Conservation (phyloP, 2,888 invertebrate species). For the Drosophila neoperkinsi region DNA sequence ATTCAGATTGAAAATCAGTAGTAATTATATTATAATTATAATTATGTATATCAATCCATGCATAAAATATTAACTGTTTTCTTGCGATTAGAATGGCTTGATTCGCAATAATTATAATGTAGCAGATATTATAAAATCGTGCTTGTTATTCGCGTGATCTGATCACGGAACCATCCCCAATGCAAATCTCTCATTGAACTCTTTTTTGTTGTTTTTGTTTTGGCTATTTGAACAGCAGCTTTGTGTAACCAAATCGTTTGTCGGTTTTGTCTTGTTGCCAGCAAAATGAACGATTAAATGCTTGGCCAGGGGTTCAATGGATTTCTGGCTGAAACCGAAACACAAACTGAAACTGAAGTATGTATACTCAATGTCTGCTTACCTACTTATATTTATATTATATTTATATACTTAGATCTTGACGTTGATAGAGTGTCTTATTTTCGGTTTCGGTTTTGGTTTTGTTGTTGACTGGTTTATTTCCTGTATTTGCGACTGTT, state of each 20-base stretch:
- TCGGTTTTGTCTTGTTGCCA: conserved; percentile 28
- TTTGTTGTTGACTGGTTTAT: conserved; percentile 29
- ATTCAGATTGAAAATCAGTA: not conserved
- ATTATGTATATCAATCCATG: not conserved
- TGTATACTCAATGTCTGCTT: conserved; percentile 39
- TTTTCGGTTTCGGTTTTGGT: not conserved
- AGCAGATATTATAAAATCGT: not conserved
- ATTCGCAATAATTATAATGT: not conserved
- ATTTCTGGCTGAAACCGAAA: conserved; percentile 18
- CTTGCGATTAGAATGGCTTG: not conserved
- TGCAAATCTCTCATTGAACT: conserved; percentile 17
- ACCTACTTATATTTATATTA: conserved; percentile 27
- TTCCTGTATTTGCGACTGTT: conserved; percentile 56
- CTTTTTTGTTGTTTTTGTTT: conserved; percentile 13
- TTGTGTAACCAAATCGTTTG: conserved; percentile 53
- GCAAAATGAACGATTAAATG: conserved; percentile 50
- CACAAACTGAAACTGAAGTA: conserved; percentile 22
- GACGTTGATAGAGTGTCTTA: conserved; percentile 71
- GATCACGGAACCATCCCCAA: conserved; percentile 37
- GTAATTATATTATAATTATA: not conserved
- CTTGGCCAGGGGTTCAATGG: conserved; percentile 50
- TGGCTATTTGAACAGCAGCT: conserved; percentile 42
- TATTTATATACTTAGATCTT: conserved; percentile 53
- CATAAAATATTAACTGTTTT: not conserved
- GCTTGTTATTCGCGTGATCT: not conserved